Evolutionary conservation across 2,888 invertebrate genomes (phyloP).

Genomic region (Drosophila kuntzei): DNA sequence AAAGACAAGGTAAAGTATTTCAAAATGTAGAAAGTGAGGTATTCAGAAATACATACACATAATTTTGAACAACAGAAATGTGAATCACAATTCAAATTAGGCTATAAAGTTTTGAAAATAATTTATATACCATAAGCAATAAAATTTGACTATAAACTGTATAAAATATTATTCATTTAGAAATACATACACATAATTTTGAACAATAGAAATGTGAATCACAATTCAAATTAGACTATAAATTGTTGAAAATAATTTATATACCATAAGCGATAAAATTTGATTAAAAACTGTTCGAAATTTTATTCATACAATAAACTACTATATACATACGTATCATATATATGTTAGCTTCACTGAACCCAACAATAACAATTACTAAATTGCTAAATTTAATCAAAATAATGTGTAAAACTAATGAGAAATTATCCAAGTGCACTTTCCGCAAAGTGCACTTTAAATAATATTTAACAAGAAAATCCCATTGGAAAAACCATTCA

Average conservation of each 20-base stretch:
- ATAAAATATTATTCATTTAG: too few species aligned
- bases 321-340: too few species aligned
- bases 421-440: neutral
- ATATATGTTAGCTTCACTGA: neutral
- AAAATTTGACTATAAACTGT: too few species aligned
- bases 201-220: neutral
- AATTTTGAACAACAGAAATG: neutral
- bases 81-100: neutral
- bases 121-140: too few species aligned
- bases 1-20: neutral
- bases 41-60: neutral
- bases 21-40: neutral
- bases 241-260: too few species aligned
- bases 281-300: too few species aligned
- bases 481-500: neutral
- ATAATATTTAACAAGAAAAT: neutral
- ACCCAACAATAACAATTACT: neutral
- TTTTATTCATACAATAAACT: too few species aligned
- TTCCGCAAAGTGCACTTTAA: neutral
- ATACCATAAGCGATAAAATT: too few species aligned
- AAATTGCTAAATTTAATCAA: neutral
- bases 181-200: too few species aligned
- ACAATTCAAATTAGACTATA: too few species aligned
- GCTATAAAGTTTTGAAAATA: too few species aligned
- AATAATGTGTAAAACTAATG: neutral